Evolutionary conservation across 1,140 invertebrate species (phyloP).

Genomic region (Brachystomella parvula): DNA sequence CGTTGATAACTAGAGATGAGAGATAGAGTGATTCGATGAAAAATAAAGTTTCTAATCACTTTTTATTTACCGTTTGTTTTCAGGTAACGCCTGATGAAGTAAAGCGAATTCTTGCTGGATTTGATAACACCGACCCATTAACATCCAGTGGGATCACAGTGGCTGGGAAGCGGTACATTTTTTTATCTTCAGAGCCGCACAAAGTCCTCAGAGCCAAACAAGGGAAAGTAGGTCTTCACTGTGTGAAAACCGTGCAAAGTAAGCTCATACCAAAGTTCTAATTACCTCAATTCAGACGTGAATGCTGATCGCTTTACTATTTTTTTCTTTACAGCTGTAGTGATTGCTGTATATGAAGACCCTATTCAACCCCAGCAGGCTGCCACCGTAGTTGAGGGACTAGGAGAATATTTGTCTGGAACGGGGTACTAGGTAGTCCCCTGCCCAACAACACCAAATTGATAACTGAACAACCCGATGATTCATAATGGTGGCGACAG

Average conservation of each 20-base stretch:
- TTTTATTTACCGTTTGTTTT: too few relatives aligned
- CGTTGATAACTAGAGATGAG: too few relatives aligned
- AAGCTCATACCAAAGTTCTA: conserved; percentile 40
- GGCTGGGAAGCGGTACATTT: conserved; percentile 82
- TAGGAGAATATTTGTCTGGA: conserved; percentile 88
- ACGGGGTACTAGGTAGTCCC: conserved; percentile 73
- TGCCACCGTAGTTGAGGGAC: conserved; percentile 86
- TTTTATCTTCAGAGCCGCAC: conserved; percentile 79
- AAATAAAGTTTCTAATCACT: too few relatives aligned
- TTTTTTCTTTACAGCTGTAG: conserved; percentile 62
- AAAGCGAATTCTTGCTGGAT: conserved; percentile 72
- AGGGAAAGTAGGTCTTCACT: conserved; percentile 81
- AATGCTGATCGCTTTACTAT: background rate
- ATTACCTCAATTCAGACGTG: background rate
- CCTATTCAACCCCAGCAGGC: conserved; percentile 89
- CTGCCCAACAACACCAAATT: too few relatives aligned
- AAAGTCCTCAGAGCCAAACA: conserved; percentile 82
- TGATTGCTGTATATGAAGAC: conserved; percentile 86
- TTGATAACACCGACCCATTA: conserved; percentile 73
- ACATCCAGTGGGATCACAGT: conserved; percentile 78
- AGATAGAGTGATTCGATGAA: too few relatives aligned
- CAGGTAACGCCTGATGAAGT: conserved; percentile 84
- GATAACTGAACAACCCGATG: conserved; percentile 20
- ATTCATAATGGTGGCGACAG: conserved; percentile 10
- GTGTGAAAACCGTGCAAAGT: conserved; percentile 89